Evolutionary conservation across 2,113 vertebrate species (phyloP), one percentile per base, ranked within the genome.

Genomic region (Dendrocopos noguchii): DNA sequence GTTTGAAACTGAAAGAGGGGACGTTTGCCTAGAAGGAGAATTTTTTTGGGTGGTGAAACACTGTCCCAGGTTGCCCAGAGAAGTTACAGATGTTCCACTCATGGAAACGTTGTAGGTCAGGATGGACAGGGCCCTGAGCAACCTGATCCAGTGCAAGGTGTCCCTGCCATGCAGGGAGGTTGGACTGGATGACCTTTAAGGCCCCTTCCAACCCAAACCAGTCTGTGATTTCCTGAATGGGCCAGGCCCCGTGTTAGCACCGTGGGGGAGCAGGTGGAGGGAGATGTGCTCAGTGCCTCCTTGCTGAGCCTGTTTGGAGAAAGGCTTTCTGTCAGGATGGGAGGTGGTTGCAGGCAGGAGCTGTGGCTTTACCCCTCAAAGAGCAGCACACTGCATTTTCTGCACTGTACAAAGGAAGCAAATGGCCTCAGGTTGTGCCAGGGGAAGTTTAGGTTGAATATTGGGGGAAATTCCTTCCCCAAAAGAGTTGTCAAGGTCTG

Each of bases 181-280:
- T 61, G 60, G 60, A 24, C 57, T 60, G 33, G 57, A 60, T 33
- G 31, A 22, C 16, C 61, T 36, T 63, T 36, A 36, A 63, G 60
- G 22, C 25, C 22, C 12, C 33, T 63, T 63, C 60, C 18, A 24
- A 25, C 34, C 20, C 60, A 63, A 36, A 10, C 24, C 29, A 33
- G 18, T n/a, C 60, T 61, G 33, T 61, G 33, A 63, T 63, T 63
- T 34, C 36, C 21, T 36, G 78, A 25, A 15, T 20, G 8, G 33
- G 5, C 12, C 70, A 65, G 73, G 78, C 3, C 78, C 36, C 34
- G 36, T 1, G 2, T 20, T 39, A 19, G 70, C 55, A 42, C 56
- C 0, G 2, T 0, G 7, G 25, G 28, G 39, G 20, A 15, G 53
- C 9, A 57, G 1, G 12, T 1, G 1, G 24, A 25, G 56, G 75